Conservation (phyloP, 2,797 vertebrate species). For the Spea hammondii region DNA sequence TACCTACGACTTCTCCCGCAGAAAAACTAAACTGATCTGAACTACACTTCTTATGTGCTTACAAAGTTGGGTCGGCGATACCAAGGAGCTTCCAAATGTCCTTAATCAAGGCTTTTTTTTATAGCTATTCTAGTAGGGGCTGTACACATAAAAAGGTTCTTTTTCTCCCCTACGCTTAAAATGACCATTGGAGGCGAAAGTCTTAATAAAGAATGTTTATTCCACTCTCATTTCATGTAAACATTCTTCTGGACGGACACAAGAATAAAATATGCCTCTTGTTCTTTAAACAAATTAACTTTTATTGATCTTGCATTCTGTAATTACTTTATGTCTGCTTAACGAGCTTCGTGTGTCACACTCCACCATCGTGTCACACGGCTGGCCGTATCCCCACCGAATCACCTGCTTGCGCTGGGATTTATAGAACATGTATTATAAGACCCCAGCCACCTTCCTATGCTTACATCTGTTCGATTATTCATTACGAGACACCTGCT, state of each 20-base stretch:
- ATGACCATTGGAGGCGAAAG: neutral
- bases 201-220: neutral
- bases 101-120: no score
- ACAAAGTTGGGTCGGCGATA: neutral
- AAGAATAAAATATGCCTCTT: conserved; percentile 37
- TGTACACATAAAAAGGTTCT: no score
- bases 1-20: no score
- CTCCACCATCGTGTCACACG: neutral
- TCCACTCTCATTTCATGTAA: neutral
- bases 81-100: neutral
- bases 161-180: neutral
- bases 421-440: no score
- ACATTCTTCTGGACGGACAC: conserved; percentile 1
- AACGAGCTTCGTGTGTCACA: conserved; percentile 39
- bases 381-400: no score
- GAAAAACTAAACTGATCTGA: no score
- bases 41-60: neutral
- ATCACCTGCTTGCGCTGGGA: no score
- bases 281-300: conserved; percentile 52
- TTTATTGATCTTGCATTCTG: conserved; percentile 45
- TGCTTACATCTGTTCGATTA: no score
- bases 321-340: conserved; percentile 49
- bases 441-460: no score
- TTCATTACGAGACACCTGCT: no score
- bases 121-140: no score